Conservation (phyloP, 2,113 vertebrate species). For the Clarias macrocephalus region DNA sequence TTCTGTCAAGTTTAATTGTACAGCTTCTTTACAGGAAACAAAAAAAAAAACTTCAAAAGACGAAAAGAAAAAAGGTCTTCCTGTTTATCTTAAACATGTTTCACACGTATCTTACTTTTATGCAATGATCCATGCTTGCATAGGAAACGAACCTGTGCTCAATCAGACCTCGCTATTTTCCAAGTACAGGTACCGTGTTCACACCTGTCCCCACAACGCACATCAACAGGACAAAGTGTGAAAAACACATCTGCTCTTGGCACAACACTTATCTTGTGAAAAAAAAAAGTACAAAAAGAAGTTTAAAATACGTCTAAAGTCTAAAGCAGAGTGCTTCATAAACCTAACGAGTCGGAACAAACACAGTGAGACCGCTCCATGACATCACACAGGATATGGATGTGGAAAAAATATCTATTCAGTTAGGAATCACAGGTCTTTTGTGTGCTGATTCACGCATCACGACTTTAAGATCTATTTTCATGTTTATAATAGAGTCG, state of each 20-base stretch:
- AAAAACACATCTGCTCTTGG: not conserved
- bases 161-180: not conserved
- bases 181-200: not conserved
- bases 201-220: constrained; percentile 1
- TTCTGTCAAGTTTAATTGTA: not conserved
- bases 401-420: no score
- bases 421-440: no score
- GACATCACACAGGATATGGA: not conserved
- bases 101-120: not conserved
- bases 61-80: not conserved
- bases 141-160: not conserved
- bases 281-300: not conserved
- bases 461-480: no score
- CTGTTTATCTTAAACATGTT: not conserved
- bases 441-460: no score
- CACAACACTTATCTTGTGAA: not conserved
- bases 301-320: not conserved
- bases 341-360: not conserved
- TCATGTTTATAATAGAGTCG: no score
- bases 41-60: not conserved
- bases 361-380: not conserved
- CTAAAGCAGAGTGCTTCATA: not conserved
- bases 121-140: no score
- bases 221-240: not conserved
- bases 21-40: not conserved